Percentiles rank a stretch among this genome's conserved stretches.
These are phyloP conservation scores for Apis dorsata DNA, from an alignment of 1,140 invertebrate genomes.

Conservation along the genomic window DNA sequence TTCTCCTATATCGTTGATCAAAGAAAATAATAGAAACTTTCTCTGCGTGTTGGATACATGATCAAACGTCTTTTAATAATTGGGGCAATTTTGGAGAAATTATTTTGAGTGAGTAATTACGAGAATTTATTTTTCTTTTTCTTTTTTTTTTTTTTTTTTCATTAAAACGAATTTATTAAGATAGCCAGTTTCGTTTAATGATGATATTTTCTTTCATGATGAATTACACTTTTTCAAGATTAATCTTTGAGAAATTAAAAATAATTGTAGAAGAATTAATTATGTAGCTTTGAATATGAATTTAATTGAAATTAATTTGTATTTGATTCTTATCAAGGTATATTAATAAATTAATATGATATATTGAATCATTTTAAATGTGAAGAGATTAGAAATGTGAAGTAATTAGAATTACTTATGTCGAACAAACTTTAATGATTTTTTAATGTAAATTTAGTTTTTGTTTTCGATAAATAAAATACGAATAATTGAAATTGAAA, in stretches of 20 bases:
- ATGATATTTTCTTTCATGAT: neutral
- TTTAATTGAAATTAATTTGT: too few relatives aligned
- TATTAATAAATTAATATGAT: too few relatives aligned
- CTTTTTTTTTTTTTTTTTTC: neutral
- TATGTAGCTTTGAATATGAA: neutral
- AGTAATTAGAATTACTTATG: neutral
- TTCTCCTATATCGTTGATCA: conserved; percentile 28
- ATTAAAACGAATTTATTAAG: neutral
- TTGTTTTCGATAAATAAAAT: neutral
- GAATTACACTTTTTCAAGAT: neutral
- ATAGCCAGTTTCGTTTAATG: neutral
- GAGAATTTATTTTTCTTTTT: neutral
- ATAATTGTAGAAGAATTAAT: neutral
- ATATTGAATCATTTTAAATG: neutral
- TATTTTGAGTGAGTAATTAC: neutral
- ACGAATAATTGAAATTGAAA: neutral
- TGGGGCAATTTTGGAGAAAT: neutral
- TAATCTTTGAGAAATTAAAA: too few relatives aligned
- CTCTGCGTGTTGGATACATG: neutral
- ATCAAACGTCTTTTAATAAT: neutral
- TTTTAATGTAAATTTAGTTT: too few relatives aligned
- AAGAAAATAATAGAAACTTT: conserved; percentile 46
- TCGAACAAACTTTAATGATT: neutral
- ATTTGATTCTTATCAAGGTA: too few relatives aligned
- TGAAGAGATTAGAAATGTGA: neutral